Evolutionary conservation across 2,113 vertebrate species (phyloP), one percentile per base, ranked within the genome.

Genomic region (Lepus timidus): DNA sequence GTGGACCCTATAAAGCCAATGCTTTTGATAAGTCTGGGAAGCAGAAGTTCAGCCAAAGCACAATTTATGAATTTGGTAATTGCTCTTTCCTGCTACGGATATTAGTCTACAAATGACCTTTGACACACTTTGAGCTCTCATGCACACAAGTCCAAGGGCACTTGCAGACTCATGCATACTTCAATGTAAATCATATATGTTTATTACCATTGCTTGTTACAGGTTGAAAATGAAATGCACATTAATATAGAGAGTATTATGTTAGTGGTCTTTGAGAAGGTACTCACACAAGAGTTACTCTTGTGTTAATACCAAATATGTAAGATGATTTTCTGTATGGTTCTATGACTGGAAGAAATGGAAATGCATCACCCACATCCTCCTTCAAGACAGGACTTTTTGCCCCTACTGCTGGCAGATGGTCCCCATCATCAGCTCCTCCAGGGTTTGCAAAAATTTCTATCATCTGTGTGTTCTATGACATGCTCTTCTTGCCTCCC

Each of bases 21-120:
- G 9, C 31, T 83, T 67, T 88, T 88, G 44, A 52, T 85, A 87
- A 91, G 29, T 70, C 49, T 79, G 79, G 49, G 27, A 88, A 75
- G 65, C 14, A 68, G 68, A 52, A 70, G 13, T 82, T 4, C 3
- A 90, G 14, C 9, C 39, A 83, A 95, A 76, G 58, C 3, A 68
- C 33, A 64, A 70, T 55, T 82, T 75, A 75, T 86, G 67, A 71
- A 75, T 93, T 49, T 91, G 33, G 44, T 80, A 58, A 71, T 90
- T 91, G 4, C 13, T 92, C 61, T 82, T 83, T 36, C 49, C 23
- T 86, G 16, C 19, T 82, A 2, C n/a, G 13, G 7, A 78, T 93
- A 85, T 81, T 93, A 87, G n/a, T 51, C 17, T 88, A 4, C 33
- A 79, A 65, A 55, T 91, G 36, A 31, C 27, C 39, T 90, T 90